These are phyloP conservation scores for Battus philenor DNA, from an alignment of 1,140 invertebrate genomes.

Conservation along the genomic window DNA sequence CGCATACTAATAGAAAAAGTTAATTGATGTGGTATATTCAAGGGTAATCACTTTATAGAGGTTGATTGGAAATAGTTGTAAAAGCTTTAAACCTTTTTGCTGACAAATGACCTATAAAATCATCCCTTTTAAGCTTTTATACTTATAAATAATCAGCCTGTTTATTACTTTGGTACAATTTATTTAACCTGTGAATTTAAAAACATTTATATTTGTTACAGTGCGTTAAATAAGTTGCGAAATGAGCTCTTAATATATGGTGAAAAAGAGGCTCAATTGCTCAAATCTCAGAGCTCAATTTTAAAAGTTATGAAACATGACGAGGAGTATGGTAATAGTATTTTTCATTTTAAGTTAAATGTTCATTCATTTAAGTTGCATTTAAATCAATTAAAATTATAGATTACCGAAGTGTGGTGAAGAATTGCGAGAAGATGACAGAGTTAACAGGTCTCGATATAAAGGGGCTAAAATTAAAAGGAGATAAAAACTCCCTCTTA, in stretches of 20 bases:
- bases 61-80: too few relatives aligned
- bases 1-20: too few relatives aligned
- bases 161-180: too few relatives aligned
- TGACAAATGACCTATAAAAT: too few relatives aligned
- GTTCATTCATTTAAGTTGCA: not conserved
- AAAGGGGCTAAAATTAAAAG: conserved; percentile 40
- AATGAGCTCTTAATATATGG: conserved; percentile 38
- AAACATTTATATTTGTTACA: conserved; percentile 40
- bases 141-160: too few relatives aligned
- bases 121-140: too few relatives aligned
- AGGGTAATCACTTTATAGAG: too few relatives aligned
- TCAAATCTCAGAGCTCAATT: conserved; percentile 49
- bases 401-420: conserved; percentile 48
- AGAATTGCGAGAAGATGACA: conserved; percentile 43
- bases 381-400: conserved; percentile 13
- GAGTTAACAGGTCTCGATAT: conserved; percentile 50
- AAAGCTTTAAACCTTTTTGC: too few relatives aligned
- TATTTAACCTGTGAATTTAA: too few relatives aligned
- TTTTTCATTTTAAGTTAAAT: not conserved
- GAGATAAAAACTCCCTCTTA: conserved; percentile 51
- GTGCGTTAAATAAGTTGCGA: conserved; percentile 40
- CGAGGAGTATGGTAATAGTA: conserved; percentile 46
- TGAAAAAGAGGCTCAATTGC: conserved; percentile 37
- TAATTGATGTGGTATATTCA: too few relatives aligned
- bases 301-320: conserved; percentile 48